Evolutionary conservation across 2,888 invertebrate species (phyloP).

Genomic region (Cataglyphis rosenhaueri): DNA sequence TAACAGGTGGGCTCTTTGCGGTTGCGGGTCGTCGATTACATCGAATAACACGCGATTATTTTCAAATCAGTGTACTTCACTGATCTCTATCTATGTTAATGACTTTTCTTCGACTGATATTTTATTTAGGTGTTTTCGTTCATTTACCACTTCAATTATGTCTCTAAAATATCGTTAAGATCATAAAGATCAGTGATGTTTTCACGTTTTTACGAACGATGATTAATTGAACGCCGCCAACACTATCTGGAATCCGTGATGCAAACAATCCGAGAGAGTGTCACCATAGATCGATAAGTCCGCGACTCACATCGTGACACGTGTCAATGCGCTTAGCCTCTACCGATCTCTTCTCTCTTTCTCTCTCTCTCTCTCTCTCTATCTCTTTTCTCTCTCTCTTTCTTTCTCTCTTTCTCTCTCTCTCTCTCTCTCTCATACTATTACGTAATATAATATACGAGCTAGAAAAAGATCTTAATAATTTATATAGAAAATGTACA

Average conservation of each 20-base stretch:
- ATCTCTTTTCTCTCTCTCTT: conserved; percentile 25
- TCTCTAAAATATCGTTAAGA: not conserved
- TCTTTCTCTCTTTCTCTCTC: conserved; percentile 24
- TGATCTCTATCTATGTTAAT: conserved; percentile 11
- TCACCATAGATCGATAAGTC: conserved; percentile 56
- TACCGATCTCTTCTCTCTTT: conserved; percentile 57
- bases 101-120: not conserved
- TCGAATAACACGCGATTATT: conserved; percentile 27
- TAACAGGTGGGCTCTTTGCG: conserved; percentile 39
- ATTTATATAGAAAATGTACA: conserved; percentile 83
- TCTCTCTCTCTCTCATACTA: conserved; percentile 52
- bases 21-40: conserved; percentile 28
- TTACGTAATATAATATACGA: conserved; percentile 72
- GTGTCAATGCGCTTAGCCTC: conserved; percentile 69
- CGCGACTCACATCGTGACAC: conserved; percentile 58
- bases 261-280: conserved; percentile 50
- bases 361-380: conserved; percentile 16
- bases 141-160: not conserved
- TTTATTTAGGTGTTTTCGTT: not conserved
- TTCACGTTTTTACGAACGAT: conserved; percentile 11
- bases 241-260: conserved; percentile 32
- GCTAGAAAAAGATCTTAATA: conserved; percentile 78
- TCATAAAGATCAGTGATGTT: conserved; percentile 17
- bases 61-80: not conserved
- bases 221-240: conserved; percentile 28